These are phyloP conservation scores for Heterodera filipjevi DNA, from an alignment of 2,888 invertebrate species.

Conservation along the genomic window DNA sequence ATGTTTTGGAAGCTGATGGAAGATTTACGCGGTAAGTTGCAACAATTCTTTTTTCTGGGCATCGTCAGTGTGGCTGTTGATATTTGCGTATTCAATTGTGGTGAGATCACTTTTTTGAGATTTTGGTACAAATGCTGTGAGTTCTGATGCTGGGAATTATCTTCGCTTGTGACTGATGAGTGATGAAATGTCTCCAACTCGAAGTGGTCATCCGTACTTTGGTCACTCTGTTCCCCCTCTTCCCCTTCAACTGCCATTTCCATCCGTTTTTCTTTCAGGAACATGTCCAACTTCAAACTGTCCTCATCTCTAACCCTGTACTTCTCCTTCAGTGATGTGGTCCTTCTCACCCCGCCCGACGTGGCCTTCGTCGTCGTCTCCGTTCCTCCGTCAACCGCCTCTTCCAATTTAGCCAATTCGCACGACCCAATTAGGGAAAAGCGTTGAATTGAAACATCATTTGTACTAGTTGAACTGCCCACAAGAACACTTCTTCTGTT, in stretches of 20 bases:
- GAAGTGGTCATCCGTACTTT: not conserved
- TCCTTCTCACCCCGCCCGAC: not conserved
- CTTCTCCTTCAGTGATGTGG: not conserved
- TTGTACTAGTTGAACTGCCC: not conserved
- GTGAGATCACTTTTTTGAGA: conserved; percentile 1
- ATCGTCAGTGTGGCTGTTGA: not conserved
- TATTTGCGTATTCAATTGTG: not conserved
- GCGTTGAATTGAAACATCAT: not conserved
- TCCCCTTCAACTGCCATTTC: not conserved
- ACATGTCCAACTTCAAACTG: not conserved
- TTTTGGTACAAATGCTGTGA: not conserved
- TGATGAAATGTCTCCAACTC: not conserved
- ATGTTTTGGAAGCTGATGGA: not conserved
- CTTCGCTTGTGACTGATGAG: not conserved
- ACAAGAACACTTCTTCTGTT: not conserved
- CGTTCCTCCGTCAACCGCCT: not conserved
- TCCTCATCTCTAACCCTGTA: conserved; percentile 3
- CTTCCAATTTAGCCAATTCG: not conserved
- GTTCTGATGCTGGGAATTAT: not conserved
- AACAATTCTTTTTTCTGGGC: conserved; percentile 10
- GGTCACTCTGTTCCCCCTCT: conserved; percentile 9
- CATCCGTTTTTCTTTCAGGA: not conserved
- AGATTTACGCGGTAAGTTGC: conserved; percentile 3
- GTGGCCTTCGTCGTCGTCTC: not conserved
- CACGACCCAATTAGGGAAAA: conserved; percentile 23